phyloP scores from a whole-genome alignment of 1,140 invertebrate species.

The Zaprionus davidi region DNA sequence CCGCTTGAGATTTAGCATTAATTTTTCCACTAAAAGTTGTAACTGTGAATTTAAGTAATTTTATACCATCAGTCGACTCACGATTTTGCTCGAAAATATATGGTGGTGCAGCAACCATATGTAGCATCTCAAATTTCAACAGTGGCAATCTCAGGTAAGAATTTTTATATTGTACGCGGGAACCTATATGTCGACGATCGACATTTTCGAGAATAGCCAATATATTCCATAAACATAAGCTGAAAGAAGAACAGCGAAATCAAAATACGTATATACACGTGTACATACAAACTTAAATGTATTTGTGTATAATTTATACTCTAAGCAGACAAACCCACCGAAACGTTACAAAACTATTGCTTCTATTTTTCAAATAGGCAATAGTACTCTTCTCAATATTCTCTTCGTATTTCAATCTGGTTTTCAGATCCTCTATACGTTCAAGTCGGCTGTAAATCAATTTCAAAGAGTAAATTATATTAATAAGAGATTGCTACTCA shows the following conservation, averaged over 20 bases:
- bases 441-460: slow-evolving; percentile 52
- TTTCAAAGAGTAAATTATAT: background rate
- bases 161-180: slow-evolving; percentile 55
- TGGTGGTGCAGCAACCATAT: slow-evolving; percentile 61
- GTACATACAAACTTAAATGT: no score
- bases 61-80: slow-evolving; percentile 22
- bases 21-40: slow-evolving; percentile 55
- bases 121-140: slow-evolving; percentile 73
- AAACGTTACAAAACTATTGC: slow-evolving; percentile 57
- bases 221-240: slow-evolving; percentile 67
- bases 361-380: slow-evolving; percentile 61
- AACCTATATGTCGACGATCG: slow-evolving; percentile 44
- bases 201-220: slow-evolving; percentile 69
- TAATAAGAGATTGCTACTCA: slow-evolving; percentile 8
- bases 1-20: slow-evolving; percentile 36
- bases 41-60: background rate
- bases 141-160: slow-evolving; percentile 71
- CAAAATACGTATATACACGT: background rate
- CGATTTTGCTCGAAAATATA: slow-evolving; percentile 66
- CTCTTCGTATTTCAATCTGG: slow-evolving; percentile 37
- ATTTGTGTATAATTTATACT: background rate
- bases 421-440: slow-evolving; percentile 59
- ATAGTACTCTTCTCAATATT: slow-evolving; percentile 50
- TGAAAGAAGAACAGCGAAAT: background rate
- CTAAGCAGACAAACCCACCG: slow-evolving; percentile 28